Evolutionary conservation across 2,797 vertebrate genomes (phyloP), one percentile per base, ranked within the genome.

Genomic region (Mionectes olivaceus): DNA sequence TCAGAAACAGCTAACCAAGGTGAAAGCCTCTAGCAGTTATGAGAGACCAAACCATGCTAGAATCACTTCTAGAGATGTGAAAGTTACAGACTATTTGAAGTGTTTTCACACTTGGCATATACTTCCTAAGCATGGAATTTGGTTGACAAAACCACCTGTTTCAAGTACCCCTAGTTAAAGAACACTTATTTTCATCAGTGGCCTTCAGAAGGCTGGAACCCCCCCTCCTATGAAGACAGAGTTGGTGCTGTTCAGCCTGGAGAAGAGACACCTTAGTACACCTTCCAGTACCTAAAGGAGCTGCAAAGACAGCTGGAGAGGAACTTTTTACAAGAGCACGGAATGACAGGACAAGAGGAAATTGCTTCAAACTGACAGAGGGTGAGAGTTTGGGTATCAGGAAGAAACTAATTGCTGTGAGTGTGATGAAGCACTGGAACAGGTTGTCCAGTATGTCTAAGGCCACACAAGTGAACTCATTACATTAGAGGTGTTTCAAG

Each of bases 321-420:
- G 30, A 11, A 53, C 25, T 14, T 25, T 50, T 30, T 44, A 28
- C 23, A 7, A 65, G 12, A 11, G 5, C 4, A 10, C 9, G 13
- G 3, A 4, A 27, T 1, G 1, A 13, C 1, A 52, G 16, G 11
- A 68, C 5, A 13, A 23, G 4, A 7, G 3, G 2, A 4, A n/a
- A 30, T 3, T 2, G 25, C 13, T 90, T 69, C 64, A 22, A 14
- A 13, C 13, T 46, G 30, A 7, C 37, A 52, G 4, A 33, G 5
- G 8, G 1, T 13, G 7, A 19, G 9, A 41, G n/a, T 41, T 74
- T 3, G 13, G 19, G 6, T 11, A 24, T 11, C 3, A 67, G 33
- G 19, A n/a, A 43, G n/a, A 57, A 30, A 13, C 24, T 15, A 27
- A 13, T 37, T 24, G 8, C 27, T 0, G 15, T 27, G 55, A 61